Evolutionary conservation across 2,797 vertebrate species (phyloP), one percentile per base, ranked within the genome.

Genomic region (Lacerta viridis): DNA sequence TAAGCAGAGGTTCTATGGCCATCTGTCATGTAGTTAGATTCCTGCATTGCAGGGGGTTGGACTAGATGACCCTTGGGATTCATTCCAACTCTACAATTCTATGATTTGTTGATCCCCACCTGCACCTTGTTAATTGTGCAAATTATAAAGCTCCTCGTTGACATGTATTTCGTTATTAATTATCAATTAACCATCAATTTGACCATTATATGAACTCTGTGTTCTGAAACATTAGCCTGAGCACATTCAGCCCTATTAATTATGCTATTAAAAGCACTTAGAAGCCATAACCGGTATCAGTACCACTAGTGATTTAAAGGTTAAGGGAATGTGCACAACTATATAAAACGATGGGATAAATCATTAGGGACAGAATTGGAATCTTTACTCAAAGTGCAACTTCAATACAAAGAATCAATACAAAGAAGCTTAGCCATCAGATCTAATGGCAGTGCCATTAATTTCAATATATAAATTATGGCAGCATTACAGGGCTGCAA

Each of bases 151-250:
- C 29, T 86, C 5, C 84, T 33, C 29, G 7, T 66, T 77, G 4
- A 77, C 84, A 85, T 18, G 64, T 18, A 76, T n/a, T 85, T 66
- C 74, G 77, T 72, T n/a, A 85, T 76, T 83, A 69, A 69, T 59
- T 29, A 33, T 72, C n/a, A 55, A 50, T 27, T 68, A 82, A 68
- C 39, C 20, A 46, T 36, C 79, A 50, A 15, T 77, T 17, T 50
- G 41, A 15, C 36, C 13, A 86, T 46, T 68, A 7, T 68, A 17
- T 78, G 61, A 66, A 79, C n/a, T 43, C 84, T 69, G 36, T 20
- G 2, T 78, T 33, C 7, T 69, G 20, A 50, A 29, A 13, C 29
- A 27, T 86, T 86, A 78, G 41, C 64, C 41, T 50, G 20, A 69
- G 68, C 29, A 69, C 64, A 64, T 50, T 78, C 61, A 77, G 25